Evolutionary conservation across 2,888 invertebrate species (phyloP), one percentile per base, ranked within the genome.

Genomic region (Lepeophtheirus nordmannii): DNA sequence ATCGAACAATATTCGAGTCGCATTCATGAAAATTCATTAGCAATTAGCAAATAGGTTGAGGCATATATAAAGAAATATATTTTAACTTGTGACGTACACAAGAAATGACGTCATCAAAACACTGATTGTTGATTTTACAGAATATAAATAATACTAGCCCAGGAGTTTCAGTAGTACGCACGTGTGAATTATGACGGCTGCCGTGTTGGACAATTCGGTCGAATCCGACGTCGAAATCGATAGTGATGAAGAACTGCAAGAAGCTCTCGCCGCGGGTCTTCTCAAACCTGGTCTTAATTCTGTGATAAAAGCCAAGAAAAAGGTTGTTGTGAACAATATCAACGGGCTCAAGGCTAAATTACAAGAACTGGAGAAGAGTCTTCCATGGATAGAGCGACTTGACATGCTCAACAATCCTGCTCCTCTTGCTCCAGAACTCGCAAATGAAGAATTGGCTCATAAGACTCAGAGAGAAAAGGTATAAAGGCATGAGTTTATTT

Each of bases 361-460:
- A 20, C 79, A 82, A 67, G 85, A 86, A 72, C 80, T 93, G 11
- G 82, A 82, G 71, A 74, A 84, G 57, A 80, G 84, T 65, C 75
- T 90, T 65, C 83, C 86, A 70, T 96, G 94, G 94, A 73, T 88
- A 1, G 93, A 96, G 76, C 81, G 83, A 12, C 75, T 96, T 67
- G 92, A 93, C 72, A 79, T 89, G 71, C 78, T 85, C 0, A 89
- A 85, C 70, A 78, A 72, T 22, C 82, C 85, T 23, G 89, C 91
- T 0, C 85, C 89, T 0, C 73, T 90, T 73, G 90, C 90, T 0
- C 90, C 90, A 0, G 90, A 91, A 75, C 77, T 90, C 46, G 86
- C 85, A 0, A 74, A 86, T 46, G 72, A 75, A 71, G 74, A 75
- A 70, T 67, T 69, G 67, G 67, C 58, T 5, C 1, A 59, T 30